Conservation (phyloP, 1,140 invertebrate species). For the Dolichoris vasculosae region DNA sequence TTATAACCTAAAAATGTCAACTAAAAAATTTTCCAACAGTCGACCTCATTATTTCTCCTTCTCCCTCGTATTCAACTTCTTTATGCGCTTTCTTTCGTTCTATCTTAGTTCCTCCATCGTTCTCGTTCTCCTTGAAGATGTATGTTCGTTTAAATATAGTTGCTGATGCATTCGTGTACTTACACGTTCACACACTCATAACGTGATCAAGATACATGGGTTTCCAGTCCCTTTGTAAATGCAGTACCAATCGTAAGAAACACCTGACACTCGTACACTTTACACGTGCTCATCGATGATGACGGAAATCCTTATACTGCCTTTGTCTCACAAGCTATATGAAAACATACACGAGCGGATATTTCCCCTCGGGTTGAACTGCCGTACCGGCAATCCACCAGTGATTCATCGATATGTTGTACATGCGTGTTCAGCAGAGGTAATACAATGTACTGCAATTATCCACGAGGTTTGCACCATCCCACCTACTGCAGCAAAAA, state of each 20-base stretch:
- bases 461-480: neutral
- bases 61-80: neutral
- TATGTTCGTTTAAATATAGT: slow-evolving; percentile 37
- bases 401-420: neutral
- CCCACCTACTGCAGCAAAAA: neutral
- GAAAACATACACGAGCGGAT: neutral
- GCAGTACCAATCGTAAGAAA: neutral
- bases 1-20: neutral
- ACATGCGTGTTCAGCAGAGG: neutral
- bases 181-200: neutral
- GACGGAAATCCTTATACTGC: neutral
- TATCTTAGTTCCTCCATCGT: slow-evolving; percentile 1
- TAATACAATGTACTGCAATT: neutral
- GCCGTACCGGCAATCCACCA: neutral
- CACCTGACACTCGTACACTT: neutral
- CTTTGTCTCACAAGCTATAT: neutral
- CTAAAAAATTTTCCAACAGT: neutral
- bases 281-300: neutral
- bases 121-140: neutral
- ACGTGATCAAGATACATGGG: neutral
- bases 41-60: neutral
- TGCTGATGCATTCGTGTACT: neutral
- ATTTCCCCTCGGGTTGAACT: too few species aligned
- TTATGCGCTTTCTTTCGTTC: neutral
- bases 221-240: neutral